A percentile compares a stretch with the other conserved stretches of the same genome.
Conservation (phyloP, 2,888 invertebrate species). For the Agrotis ipsilon region DNA sequence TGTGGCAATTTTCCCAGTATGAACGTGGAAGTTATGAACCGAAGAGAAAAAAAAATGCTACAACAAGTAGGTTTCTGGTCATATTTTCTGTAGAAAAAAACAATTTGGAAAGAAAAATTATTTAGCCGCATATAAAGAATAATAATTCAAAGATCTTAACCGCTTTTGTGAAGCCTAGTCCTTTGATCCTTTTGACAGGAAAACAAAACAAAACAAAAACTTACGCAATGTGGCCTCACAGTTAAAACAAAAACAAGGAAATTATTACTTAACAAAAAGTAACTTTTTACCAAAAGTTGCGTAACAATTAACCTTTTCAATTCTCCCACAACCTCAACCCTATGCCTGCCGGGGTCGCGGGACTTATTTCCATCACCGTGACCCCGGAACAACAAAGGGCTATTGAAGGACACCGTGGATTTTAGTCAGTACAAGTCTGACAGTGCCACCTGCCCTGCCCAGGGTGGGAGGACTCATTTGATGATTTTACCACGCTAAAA, state of each 20-base stretch:
- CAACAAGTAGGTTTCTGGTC: too few species aligned
- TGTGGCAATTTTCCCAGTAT: too few species aligned
- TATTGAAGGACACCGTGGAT: too few species aligned
- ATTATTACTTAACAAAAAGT: constrained; percentile 27
- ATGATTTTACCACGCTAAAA: too few species aligned
- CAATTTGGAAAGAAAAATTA: neutral
- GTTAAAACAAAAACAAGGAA: constrained; percentile 7
- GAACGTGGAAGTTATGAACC: too few species aligned
- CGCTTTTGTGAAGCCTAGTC: constrained; percentile 7
- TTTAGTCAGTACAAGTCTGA: too few species aligned
- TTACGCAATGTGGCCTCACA: constrained; percentile 19
- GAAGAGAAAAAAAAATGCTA: neutral
- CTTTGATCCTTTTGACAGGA: neutral
- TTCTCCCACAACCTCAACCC: constrained; percentile 65
- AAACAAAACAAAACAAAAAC: constrained; percentile 3
- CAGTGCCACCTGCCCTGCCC: too few species aligned
- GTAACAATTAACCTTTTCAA: constrained; percentile 35
- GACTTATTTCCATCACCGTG: too few species aligned
- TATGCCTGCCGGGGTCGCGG: too few species aligned
- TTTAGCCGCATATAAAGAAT: constrained; percentile 5
- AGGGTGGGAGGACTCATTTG: too few species aligned
- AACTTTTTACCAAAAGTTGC: constrained; percentile 29
- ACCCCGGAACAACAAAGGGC: too few species aligned
- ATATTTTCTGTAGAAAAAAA: neutral
- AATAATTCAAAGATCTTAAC: constrained; percentile 7